phyloP scores from a whole-genome alignment of 2,888 invertebrate species.

The Tachina lurida region DNA sequence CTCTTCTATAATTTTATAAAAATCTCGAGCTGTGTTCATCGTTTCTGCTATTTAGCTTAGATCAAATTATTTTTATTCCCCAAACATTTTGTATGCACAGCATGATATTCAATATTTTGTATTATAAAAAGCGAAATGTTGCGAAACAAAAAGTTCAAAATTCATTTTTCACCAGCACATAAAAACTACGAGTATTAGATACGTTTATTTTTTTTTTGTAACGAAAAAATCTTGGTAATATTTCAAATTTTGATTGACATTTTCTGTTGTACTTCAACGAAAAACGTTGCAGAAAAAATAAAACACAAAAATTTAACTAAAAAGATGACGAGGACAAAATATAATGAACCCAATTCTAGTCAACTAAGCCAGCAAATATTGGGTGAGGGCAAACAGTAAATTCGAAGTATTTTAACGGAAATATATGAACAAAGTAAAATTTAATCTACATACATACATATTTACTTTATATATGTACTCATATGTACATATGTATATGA shows the following conservation, averaged over 20 bases:
- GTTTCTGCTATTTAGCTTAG: not conserved
- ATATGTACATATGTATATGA: too few species aligned
- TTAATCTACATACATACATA: too few species aligned
- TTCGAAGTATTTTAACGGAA: not conserved
- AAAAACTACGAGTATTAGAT: conserved; percentile 29
- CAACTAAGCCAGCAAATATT: not conserved
- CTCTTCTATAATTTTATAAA: not conserved
- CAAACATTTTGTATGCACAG: conserved; percentile 19
- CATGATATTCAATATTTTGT: conserved; percentile 23
- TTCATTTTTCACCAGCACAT: conserved; percentile 48
- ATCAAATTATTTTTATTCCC: not conserved
- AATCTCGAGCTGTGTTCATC: not conserved
- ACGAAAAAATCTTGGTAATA: conserved; percentile 64
- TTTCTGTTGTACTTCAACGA: conserved; percentile 69
- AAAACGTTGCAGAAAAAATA: conserved; percentile 1
- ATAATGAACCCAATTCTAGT: conserved; percentile 44
- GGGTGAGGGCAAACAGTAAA: not conserved
- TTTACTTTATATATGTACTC: too few species aligned
- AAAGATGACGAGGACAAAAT: conserved; percentile 58
- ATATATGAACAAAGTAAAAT: too few species aligned
- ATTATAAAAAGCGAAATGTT: conserved; percentile 32
- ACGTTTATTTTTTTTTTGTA: conserved; percentile 20
- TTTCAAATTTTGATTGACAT: conserved; percentile 71
- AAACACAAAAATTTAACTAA: conserved; percentile 39
- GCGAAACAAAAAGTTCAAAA: conserved; percentile 58